Conservation (phyloP, 2,113 vertebrate species). For the Esox niger region DNA sequence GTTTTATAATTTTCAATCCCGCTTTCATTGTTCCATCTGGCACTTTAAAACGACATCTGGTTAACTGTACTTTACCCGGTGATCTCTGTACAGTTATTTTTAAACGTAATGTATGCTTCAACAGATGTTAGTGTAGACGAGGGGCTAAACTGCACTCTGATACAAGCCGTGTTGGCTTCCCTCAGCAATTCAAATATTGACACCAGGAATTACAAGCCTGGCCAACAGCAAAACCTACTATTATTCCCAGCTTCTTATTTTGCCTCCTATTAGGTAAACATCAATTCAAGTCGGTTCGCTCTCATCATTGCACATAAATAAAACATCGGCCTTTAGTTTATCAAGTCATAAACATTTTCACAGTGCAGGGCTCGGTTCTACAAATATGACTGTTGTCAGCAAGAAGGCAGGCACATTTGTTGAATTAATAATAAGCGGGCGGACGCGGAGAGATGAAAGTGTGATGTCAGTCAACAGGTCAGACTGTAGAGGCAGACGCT, state of each 20-base stretch:
- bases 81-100: conserved; percentile 99
- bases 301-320: conserved; percentile 85
- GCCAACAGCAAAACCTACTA: conserved; percentile 77
- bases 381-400: conserved; percentile 85
- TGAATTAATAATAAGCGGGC: conserved; percentile 86
- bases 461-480: conserved; percentile 72
- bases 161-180: conserved; percentile 83
- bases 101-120: conserved; percentile 99
- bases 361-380: conserved; percentile 79
- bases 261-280: conserved; percentile 84
- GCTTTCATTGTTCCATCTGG: conserved; percentile 99
- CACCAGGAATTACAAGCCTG: conserved; percentile 83
- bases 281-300: conserved; percentile 77
- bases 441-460: conserved; percentile 62
- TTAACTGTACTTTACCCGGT: conserved; percentile 99
- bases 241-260: conserved; percentile 81
- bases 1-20: conserved; percentile 98
- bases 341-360: conserved; percentile 85
- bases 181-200: conserved; percentile 89
- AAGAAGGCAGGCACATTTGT: conserved; percentile 77
- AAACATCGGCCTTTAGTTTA: conserved; percentile 85
- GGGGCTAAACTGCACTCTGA: conserved; percentile 82
- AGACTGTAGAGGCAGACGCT: conserved; percentile 47
- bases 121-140: conserved; percentile 99
- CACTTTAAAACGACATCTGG: conserved; percentile 99